A percentile compares a stretch with the other conserved stretches of the same genome.
phyloP scores from a whole-genome alignment of 2,113 vertebrate species.

The Mirza zaza region DNA sequence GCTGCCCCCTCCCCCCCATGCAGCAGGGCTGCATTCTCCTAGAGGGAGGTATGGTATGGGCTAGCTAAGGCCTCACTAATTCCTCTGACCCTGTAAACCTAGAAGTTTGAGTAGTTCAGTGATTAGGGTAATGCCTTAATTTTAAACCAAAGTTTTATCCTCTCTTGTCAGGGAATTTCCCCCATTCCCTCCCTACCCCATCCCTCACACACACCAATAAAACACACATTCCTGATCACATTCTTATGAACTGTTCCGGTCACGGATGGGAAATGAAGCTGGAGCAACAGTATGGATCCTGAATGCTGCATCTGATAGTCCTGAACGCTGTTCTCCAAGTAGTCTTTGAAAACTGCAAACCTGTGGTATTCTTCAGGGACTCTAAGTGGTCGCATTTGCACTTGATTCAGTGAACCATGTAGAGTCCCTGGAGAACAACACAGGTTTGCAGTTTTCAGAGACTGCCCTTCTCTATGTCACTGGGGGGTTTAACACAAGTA shows the following conservation, averaged over 20 bases:
- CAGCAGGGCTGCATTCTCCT: neutral
- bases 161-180: neutral
- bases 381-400: too few relatives aligned
- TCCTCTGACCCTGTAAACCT: neutral
- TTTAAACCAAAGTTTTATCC: neutral
- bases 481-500: neutral
- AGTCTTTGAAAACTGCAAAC: too few relatives aligned
- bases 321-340: neutral
- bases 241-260: neutral
- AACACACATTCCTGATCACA: neutral
- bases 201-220: neutral
- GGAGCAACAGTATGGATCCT: neutral
- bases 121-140: neutral
- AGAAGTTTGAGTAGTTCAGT: neutral
- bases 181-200: neutral
- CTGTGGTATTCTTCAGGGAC: too few relatives aligned
- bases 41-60: neutral
- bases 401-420: neutral
- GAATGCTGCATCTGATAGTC: neutral
- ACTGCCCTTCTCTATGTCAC: neutral
- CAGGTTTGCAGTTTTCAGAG: neutral
- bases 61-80: neutral
- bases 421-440: neutral
- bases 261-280: neutral
- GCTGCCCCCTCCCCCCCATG: neutral